Evolutionary conservation across 2,888 invertebrate genomes (phyloP), one percentile per base, ranked within the genome.

Genomic region (Elgonia sp.): DNA sequence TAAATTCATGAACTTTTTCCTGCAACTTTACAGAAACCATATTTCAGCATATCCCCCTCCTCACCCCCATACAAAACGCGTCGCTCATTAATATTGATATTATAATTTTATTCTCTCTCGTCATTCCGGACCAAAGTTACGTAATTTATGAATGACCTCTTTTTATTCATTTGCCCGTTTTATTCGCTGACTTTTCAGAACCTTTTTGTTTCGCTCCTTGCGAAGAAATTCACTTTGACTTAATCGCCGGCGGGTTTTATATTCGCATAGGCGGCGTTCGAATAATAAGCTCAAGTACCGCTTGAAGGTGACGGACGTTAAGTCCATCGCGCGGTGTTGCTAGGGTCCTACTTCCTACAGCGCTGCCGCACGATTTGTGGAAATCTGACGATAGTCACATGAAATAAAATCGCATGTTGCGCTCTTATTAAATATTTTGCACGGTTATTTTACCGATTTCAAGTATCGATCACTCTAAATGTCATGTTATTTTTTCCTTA

Each of bases 291-390:
- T 57, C 70, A 63, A 82, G 81, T 86, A 75, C 62, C 86, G 81
- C 81, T 86, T 69, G 81, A 82, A 86, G 86, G 81, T 86, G 81
- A 85, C 85, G 85, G 85, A 85, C 80, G 65, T 85, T 73, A 79
- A 81, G 86, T 76, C 81, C 81, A 75, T 80, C 67, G 80, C 67
- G 80, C 67, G 57, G 79, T 80, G 73, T 84, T 84, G 84, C 84
- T 79, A 79, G 84, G 84, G 79, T 72, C 84, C 84, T 79, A 84
- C 72, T 84, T 84, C 65, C 84, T 84, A 67, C 84, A 37, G 70
- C 63, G 63, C 50, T 46, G 40, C 46, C 37, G 65, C 65, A 39
- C 40, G 57, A 75, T 75, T 81, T 77, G 69, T 72, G 84, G 14
- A 62, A 84, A 84, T 83, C 65, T 37, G 12, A 50, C 76, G 76